Conservation (phyloP, 1,140 invertebrate species). For the Dinothrombium tinctorium region DNA sequence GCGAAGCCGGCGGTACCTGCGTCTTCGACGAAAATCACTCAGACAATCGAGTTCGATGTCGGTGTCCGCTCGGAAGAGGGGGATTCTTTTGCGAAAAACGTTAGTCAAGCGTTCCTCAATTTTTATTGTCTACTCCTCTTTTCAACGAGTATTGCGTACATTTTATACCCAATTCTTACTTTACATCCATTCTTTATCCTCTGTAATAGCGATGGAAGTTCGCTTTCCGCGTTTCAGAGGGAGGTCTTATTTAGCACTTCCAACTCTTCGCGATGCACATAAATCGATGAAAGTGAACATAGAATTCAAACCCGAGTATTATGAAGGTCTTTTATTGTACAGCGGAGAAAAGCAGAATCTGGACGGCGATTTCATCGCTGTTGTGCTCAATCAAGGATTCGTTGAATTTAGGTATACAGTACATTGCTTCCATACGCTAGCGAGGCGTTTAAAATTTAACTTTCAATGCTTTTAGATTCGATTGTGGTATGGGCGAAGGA, state of each 20-base stretch:
- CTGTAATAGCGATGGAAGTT: slow-evolving; percentile 34
- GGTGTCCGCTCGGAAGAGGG: slow-evolving; percentile 14
- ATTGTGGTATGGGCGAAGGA: slow-evolving; percentile 78
- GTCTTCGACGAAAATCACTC: slow-evolving; percentile 1
- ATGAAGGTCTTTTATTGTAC: slow-evolving; percentile 56
- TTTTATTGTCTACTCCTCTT: not conserved
- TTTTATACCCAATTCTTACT: not conserved
- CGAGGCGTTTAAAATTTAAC: not conserved
- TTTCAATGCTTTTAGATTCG: slow-evolving; percentile 38
- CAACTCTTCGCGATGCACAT: slow-evolving; percentile 24
- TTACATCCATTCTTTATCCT: not conserved
- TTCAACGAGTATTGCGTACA: not conserved
- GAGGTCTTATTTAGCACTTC: slow-evolving; percentile 26
- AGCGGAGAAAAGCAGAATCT: slow-evolving; percentile 72
- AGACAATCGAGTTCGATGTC: slow-evolving; percentile 11
- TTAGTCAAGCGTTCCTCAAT: slow-evolving; percentile 4
- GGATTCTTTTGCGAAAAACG: slow-evolving; percentile 16
- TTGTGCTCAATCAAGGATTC: slow-evolving; percentile 53
- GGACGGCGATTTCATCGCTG: slow-evolving; percentile 69
- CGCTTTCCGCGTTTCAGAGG: slow-evolving; percentile 58
- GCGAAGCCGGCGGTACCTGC: slow-evolving; percentile 15
- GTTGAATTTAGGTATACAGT: slow-evolving; percentile 73
- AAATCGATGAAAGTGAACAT: slow-evolving; percentile 28
- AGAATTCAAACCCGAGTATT: slow-evolving; percentile 48
- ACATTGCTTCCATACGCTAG: too few relatives aligned